Evolutionary conservation across 2,113 vertebrate species (phyloP), one percentile per base, ranked within the genome.

Genomic region (Struthidea cinerea): DNA sequence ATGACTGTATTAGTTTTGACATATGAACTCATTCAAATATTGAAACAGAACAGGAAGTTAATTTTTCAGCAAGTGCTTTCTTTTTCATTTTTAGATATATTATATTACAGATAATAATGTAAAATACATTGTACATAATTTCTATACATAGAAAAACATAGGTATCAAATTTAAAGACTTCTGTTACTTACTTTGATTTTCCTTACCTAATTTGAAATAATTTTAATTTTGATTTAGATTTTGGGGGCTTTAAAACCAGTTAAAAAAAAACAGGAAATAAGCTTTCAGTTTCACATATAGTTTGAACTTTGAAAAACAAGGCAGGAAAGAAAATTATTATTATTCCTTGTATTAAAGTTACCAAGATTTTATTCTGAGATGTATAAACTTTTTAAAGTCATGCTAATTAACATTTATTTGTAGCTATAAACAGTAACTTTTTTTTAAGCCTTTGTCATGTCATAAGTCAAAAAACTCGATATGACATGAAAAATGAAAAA

Each of bases 401-500:
- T 47, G 11, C 4, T 89, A 37, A 39, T 65, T 49, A 80, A 33
- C 13, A 41, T 67, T 57, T 77, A 42, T 57, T 82, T 50, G 7
- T 77, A 56, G 30, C 50, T 91, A 70, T 57, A 71, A 93, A 59
- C 6, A 56, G 42, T 81, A 76, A 73, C 19, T 8, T 74, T 80
- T 94, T 92, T n/a, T 23, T 42, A 80, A 79, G 28, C 10, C 9
- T 59, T 69, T 61, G 13, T 52, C 23, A 22, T 49, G 16, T 56
- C 21, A 75, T 70, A 60, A 82, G 63, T 55, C 24, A 86, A 74
- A 64, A 73, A 64, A 13, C 4, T 41, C 35, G 63, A 8, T 94
- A 60, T 93, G 89, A 42, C 22, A 76, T 63, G 18, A 96, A 91
- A 94, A 96, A 76, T 88, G 14, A 28, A 85, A 93, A 90, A 60